A percentile compares a stretch with the other conserved stretches of the same genome.
phyloP scores from a whole-genome alignment of 2,113 vertebrate genomes.

The Pelodiscus sinensis region DNA sequence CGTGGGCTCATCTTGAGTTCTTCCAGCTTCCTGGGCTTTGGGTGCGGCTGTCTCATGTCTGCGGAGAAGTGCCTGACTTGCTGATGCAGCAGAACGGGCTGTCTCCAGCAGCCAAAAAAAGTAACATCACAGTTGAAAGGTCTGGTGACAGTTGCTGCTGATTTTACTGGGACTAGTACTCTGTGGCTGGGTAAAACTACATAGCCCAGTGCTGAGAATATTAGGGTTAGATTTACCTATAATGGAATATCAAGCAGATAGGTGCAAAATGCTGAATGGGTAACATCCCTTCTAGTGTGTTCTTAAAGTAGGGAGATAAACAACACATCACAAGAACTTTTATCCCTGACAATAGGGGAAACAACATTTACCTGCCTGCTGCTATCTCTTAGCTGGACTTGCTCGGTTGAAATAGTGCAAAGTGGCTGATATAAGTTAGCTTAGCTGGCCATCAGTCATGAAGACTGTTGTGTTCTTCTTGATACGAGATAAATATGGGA shows the following conservation, averaged over 20 bases:
- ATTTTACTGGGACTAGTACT: not conserved
- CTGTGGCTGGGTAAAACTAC: not conserved
- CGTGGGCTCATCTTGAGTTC: not conserved
- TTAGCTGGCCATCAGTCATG: not conserved
- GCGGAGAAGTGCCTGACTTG: not conserved
- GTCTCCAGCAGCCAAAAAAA: not conserved
- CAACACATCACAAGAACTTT: not conserved
- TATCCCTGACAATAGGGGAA: not conserved
- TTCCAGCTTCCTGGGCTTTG: not conserved
- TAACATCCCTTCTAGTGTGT: not conserved
- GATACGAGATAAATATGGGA: not conserved
- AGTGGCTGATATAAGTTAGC: not conserved
- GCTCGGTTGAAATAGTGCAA: not conserved
- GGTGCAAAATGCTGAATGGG: not conserved
- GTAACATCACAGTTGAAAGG: not conserved
- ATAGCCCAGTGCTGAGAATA: not conserved
- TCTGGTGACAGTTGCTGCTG: not conserved
- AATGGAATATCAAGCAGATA: not conserved
- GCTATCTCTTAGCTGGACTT: not conserved
- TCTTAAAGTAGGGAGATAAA: not conserved
- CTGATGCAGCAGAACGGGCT: not conserved
- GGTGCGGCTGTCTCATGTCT: not conserved
- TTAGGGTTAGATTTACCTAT: not conserved
- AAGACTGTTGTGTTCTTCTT: not conserved
- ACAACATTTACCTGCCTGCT: not conserved